Percentiles rank a stretch among this genome's conserved stretches.
Evolutionary conservation across 2,797 vertebrate genomes (phyloP).

Genomic region (Trichosurus vulpecula): DNA sequence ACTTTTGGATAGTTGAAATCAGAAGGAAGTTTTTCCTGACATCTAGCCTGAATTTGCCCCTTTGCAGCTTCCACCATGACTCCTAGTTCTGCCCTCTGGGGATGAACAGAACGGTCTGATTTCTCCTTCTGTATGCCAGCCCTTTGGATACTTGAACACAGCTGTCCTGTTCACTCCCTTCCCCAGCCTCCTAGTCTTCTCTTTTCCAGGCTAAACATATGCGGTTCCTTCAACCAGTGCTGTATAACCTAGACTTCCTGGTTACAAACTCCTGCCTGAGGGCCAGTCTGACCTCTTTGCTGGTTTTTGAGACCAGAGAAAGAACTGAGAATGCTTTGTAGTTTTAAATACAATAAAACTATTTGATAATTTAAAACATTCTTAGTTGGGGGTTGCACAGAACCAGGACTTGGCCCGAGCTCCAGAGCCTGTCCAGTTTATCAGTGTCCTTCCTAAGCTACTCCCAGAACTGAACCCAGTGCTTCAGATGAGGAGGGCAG

Average conservation of each 20-base stretch:
- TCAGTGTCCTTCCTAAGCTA: background rate
- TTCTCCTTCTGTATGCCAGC: background rate
- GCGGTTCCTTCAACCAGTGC: background rate
- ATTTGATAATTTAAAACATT: background rate
- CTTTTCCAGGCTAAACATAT: background rate
- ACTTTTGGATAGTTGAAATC: background rate
- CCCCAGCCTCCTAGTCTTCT: background rate
- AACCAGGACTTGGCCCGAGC: background rate
- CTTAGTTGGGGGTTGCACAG: background rate
- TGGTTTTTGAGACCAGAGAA: background rate
- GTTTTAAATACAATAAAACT: background rate
- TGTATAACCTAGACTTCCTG: background rate
- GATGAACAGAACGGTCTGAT: background rate
- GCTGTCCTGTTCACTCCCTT: background rate
- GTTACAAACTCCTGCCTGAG: background rate
- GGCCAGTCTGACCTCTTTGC: background rate
- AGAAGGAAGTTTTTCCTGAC: background rate
- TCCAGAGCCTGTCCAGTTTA: background rate
- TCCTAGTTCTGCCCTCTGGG: background rate
- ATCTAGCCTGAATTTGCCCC: background rate
- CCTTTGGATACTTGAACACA: background rate
- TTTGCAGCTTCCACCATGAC: background rate
- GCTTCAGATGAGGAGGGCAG: background rate
- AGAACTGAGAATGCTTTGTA: background rate
- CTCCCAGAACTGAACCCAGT: background rate